Evolutionary conservation across 1,140 invertebrate genomes (phyloP), one percentile per base, ranked within the genome.

Genomic region (Drosophila orena): DNA sequence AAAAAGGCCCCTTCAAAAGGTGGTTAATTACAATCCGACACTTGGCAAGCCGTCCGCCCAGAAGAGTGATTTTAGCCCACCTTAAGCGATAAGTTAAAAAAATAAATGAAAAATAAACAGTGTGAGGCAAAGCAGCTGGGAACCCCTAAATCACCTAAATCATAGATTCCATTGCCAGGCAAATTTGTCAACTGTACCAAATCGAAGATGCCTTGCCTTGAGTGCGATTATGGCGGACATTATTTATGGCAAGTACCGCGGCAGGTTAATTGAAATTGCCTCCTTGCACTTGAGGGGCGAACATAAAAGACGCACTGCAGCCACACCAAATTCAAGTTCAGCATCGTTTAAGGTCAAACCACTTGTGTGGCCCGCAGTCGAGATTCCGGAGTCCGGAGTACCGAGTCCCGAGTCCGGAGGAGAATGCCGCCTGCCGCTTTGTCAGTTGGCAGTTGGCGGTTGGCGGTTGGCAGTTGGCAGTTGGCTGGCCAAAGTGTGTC

Each of bases 281-380:
- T 64, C 66, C 66, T 70, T 70, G 56, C 77, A 77, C 65, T 80
- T 72, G 72, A 81, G 52, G 42, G 69, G 35, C 11, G 52, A 54
- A 43, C 61, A 38, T 15, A 43, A 34, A 40, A 24, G 40, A 34
- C 47, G 20, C 20, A 30, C 30, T 30, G 47, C 37, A 76, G 72
- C 35, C 73, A 73, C 49, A 69, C 49, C 47, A 56, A 76, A 77
- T 79, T 86, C 83, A 86, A 86, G 83, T 86, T 86, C 81, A 86
- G 57, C 68, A 62, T 38, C 56, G 64, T 59, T 75, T 83, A 86
- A 86, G 83, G 83, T 86, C 83, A 86, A 86, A 86, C 83, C 83
- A 86, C 83, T 86, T 86, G 83, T 86, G 83, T 86, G 83, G 83
- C 65, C 42, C 17, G 8, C 17, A 10, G 15, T 20, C 15, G 42